These are phyloP conservation scores for Phaenicophaeus curvirostris DNA, from an alignment of 2,797 vertebrate species.

Conservation along the genomic window DNA sequence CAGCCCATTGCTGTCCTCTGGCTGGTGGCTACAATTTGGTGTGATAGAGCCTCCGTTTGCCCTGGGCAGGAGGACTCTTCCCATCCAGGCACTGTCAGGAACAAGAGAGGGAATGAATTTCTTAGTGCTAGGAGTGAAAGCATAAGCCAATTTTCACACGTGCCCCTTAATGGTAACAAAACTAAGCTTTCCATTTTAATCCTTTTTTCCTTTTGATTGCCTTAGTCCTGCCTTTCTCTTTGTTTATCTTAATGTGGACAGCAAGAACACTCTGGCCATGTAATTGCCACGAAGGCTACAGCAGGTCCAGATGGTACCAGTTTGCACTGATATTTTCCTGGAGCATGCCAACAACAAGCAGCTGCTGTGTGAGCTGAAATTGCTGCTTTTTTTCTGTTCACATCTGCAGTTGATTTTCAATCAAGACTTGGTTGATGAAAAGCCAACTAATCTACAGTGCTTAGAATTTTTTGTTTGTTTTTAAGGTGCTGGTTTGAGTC, in stretches of 20 bases:
- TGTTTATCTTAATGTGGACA: neutral
- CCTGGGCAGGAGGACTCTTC: neutral
- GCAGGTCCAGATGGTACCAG: neutral
- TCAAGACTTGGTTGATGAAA: conserved; percentile 35
- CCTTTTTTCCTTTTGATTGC: neutral
- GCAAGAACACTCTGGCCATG: neutral
- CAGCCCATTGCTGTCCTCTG: neutral
- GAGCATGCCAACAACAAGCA: neutral
- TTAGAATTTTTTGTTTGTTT: conserved; percentile 24
- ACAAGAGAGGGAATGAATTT: neutral
- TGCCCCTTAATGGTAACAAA: neutral
- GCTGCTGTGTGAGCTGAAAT: conserved; percentile 43
- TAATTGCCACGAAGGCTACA: neutral
- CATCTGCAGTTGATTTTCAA: conserved; percentile 64
- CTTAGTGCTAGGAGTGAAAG: too few species aligned
- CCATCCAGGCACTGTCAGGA: neutral
- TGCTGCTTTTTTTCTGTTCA: conserved; percentile 13
- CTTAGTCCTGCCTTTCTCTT: neutral
- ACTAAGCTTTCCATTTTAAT: neutral
- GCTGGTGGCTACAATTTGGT: neutral
- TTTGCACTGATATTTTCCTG: neutral
- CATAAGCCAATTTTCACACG: too few species aligned
- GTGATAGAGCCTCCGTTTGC: neutral
- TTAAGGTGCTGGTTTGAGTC: conserved; percentile 25
- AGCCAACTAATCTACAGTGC: conserved; percentile 49